Percentiles rank a stretch among this genome's conserved stretches.
phyloP scores from a whole-genome alignment of 2,888 invertebrate species.

The Archips crataeganus region DNA sequence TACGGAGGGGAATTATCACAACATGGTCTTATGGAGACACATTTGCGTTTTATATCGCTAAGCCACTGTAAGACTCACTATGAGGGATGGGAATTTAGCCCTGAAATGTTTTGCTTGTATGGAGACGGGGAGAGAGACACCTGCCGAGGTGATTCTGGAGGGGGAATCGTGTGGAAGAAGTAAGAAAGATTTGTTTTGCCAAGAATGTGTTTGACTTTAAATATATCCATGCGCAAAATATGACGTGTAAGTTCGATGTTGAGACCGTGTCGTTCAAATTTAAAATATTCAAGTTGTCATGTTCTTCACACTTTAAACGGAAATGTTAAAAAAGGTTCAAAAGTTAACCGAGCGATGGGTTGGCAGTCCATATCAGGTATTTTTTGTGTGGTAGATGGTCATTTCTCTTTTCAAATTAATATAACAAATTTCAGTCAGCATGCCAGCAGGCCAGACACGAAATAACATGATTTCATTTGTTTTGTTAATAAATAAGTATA shows the following conservation, averaged over 20 bases:
- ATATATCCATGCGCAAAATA: too few relatives aligned
- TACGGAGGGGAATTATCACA: slow-evolving; percentile 27
- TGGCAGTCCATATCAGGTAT: background rate
- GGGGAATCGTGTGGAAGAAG: slow-evolving; percentile 57
- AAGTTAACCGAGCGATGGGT: too few relatives aligned
- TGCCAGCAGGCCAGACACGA: too few relatives aligned
- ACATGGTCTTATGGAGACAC: slow-evolving; percentile 46
- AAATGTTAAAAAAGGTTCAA: too few relatives aligned
- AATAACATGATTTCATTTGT: too few relatives aligned
- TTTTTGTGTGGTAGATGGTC: background rate
- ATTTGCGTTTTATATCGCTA: slow-evolving; percentile 48
- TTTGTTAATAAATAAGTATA: too few relatives aligned
- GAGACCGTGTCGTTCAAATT: too few relatives aligned
- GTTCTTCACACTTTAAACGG: too few relatives aligned
- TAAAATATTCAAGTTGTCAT: too few relatives aligned
- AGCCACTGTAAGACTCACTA: slow-evolving; percentile 48
- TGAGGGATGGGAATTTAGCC: slow-evolving; percentile 43
- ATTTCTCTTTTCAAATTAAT: too few relatives aligned
- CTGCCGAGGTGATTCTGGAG: slow-evolving; percentile 60
- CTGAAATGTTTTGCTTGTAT: slow-evolving; percentile 59
- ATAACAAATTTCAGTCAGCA: too few relatives aligned
- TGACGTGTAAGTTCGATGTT: too few relatives aligned
- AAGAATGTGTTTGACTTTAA: background rate
- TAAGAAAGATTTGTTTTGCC: slow-evolving; percentile 36
- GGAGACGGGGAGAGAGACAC: slow-evolving; percentile 56